These are phyloP conservation scores for Ochotona curzoniae DNA, from an alignment of 2,113 vertebrate genomes.

Conservation along the genomic window DNA sequence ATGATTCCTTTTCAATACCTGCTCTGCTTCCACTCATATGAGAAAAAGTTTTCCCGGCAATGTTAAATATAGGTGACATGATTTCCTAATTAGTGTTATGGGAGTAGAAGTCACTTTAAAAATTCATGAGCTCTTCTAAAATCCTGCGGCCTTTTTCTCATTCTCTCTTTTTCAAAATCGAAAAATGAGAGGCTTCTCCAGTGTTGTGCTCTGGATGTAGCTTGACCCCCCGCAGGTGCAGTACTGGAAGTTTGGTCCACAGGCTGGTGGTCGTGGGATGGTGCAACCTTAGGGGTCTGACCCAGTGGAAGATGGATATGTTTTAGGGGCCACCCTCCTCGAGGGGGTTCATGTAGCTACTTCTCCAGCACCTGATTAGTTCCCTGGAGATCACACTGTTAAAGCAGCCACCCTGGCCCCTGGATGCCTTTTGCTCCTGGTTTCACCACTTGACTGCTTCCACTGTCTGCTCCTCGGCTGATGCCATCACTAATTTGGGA, in stretches of 20 bases:
- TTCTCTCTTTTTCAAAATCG: neutral
- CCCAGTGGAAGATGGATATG: neutral
- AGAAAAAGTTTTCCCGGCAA: constrained; percentile 24
- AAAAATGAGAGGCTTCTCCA: constrained; percentile 49
- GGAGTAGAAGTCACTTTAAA: constrained; percentile 36
- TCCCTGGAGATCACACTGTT: neutral
- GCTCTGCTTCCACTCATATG: neutral
- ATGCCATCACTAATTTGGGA: neutral
- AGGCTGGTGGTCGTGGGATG: neutral
- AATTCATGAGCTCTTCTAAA: neutral
- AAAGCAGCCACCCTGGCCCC: neutral
- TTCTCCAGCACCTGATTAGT: neutral
- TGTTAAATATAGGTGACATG: constrained; percentile 20
- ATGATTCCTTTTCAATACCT: neutral
- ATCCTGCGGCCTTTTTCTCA: neutral
- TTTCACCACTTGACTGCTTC: neutral
- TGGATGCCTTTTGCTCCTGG: neutral
- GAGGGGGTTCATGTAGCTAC: neutral
- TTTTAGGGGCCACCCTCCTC: neutral
- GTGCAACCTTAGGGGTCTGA: neutral
- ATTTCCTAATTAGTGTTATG: constrained; percentile 47
- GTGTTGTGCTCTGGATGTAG: neutral
- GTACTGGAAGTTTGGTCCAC: neutral
- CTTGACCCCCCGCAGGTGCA: neutral
- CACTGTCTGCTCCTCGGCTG: fast-evolving